These are phyloP conservation scores for Yponomeuta cagnagella DNA, from an alignment of 2,888 invertebrate species.

Conservation along the genomic window DNA sequence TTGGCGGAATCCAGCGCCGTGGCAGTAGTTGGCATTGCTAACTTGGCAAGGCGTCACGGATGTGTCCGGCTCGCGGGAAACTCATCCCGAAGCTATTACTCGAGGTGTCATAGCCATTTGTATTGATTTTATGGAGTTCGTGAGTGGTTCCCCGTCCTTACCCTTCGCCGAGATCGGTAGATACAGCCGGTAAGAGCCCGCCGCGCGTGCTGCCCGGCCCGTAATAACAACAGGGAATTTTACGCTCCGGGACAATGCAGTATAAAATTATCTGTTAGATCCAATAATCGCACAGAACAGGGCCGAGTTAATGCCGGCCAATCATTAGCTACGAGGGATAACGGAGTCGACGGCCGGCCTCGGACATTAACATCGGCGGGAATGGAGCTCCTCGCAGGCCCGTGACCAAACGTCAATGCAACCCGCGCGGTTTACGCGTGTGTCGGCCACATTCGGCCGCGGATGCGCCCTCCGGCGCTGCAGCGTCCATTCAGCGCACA, in stretches of 20 bases:
- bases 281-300: slow-evolving; percentile 75
- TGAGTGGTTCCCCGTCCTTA: slow-evolving; percentile 16
- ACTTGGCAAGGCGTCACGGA: background rate
- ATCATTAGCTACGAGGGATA: slow-evolving; percentile 76
- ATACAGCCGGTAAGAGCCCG: slow-evolving; percentile 18
- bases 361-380: slow-evolving; percentile 50
- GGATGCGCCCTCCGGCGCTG: slow-evolving; percentile 50
- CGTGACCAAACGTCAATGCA: slow-evolving; percentile 73
- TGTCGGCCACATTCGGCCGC: slow-evolving; percentile 31
- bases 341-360: slow-evolving; percentile 66
- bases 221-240: slow-evolving; percentile 73
- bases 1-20: background rate
- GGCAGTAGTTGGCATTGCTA: background rate
- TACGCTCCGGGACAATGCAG: slow-evolving; percentile 75
- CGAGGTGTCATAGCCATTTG: slow-evolving; percentile 19
- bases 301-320: slow-evolving; percentile 72
- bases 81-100: slow-evolving; percentile 16
- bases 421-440: slow-evolving; percentile 40
- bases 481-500: slow-evolving; percentile 38
- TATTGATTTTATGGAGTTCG: slow-evolving; percentile 19
- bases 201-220: slow-evolving; percentile 42
- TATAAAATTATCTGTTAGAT: slow-evolving; percentile 76
- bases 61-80: slow-evolving; percentile 5
- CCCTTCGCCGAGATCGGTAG: slow-evolving; percentile 19
- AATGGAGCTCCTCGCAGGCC: slow-evolving; percentile 22